Evolutionary conservation across 2,797 vertebrate genomes (phyloP).

Genomic region (Aplochiton taeniatus): DNA sequence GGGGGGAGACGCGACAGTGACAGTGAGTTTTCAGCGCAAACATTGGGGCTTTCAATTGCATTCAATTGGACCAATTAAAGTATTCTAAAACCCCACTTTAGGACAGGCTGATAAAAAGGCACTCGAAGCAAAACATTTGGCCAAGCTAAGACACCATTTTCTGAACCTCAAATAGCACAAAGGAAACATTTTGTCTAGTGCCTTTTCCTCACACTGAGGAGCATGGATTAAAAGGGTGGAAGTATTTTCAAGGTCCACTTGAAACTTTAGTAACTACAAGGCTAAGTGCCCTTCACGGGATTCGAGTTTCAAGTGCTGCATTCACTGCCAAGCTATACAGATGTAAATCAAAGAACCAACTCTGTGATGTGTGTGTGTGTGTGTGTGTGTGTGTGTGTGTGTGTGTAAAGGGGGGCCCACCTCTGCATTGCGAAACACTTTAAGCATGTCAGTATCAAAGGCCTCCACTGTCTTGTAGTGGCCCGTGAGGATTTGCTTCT

Average conservation of each 20-base stretch:
- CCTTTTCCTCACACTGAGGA: too few species aligned
- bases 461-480: constrained; percentile 95
- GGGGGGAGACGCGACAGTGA: constrained; percentile 12
- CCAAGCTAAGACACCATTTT: constrained; percentile 8
- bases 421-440: constrained; percentile 96
- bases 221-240: not conserved
- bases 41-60: not conserved
- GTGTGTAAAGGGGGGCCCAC: constrained; percentile 50
- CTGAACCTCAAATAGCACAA: too few species aligned
- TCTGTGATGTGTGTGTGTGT: constrained; percentile 27
- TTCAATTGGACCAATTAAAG: too few species aligned
- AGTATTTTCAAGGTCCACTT: constrained; percentile 41
- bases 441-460: constrained; percentile 96
- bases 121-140: constrained; percentile 12
- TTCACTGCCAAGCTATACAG: constrained; percentile 55
- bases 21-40: not conserved
- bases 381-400: constrained; percentile 33
- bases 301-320: constrained; percentile 69
- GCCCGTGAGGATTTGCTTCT: constrained; percentile 94
- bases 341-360: constrained; percentile 56
- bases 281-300: constrained; percentile 51
- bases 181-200: too few species aligned
- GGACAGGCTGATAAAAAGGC: constrained; percentile 1
- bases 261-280: constrained; percentile 44
- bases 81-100: too few species aligned